A percentile compares a stretch with the other conserved stretches of the same genome.
Evolutionary conservation across 2,888 invertebrate genomes (phyloP).

Genomic region (Xestia sexstrigata): DNA sequence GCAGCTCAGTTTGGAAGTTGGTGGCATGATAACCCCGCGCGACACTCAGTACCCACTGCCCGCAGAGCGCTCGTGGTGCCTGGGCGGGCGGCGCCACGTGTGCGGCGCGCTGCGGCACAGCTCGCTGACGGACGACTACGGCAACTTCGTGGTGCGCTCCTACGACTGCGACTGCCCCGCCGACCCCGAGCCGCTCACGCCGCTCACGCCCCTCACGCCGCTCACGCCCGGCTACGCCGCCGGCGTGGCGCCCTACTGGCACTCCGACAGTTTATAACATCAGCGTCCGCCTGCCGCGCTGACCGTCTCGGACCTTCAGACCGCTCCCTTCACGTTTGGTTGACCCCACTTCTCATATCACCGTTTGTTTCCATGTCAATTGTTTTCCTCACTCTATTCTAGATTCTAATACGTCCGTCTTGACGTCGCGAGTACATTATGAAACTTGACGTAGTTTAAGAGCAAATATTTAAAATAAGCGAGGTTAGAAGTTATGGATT

Average conservation of each 20-base stretch:
- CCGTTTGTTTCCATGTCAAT: conserved; percentile 60
- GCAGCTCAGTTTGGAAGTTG: too few relatives aligned
- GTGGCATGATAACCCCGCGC: too few relatives aligned
- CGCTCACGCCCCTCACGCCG: conserved; percentile 41
- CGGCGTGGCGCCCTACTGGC: conserved; percentile 71
- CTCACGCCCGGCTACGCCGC: conserved; percentile 28
- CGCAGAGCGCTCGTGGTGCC: conserved; percentile 85
- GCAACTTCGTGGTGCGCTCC: conserved; percentile 87
- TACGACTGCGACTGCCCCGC: conserved; percentile 86
- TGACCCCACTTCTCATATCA: conserved; percentile 56
- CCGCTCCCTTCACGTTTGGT: conserved; percentile 25
- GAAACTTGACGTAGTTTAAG: conserved; percentile 48
- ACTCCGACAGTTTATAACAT: conserved; percentile 75
- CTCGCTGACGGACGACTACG: conserved; percentile 89
- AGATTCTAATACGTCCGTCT: conserved; percentile 60
- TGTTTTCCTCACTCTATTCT: conserved; percentile 49
- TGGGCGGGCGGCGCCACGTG: conserved; percentile 81
- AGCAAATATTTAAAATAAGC: conserved; percentile 49
- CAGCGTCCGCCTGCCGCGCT: conserved; percentile 22
- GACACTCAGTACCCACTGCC: too few relatives aligned
- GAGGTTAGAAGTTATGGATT: conserved; percentile 47
- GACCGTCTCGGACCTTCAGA: conserved; percentile 9
- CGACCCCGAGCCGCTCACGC: conserved; percentile 40
- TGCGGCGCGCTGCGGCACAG: conserved; percentile 85
- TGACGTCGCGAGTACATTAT: conserved; percentile 56